Conservation (phyloP, 1,140 invertebrate species). For the Hyles euphorbiae region DNA sequence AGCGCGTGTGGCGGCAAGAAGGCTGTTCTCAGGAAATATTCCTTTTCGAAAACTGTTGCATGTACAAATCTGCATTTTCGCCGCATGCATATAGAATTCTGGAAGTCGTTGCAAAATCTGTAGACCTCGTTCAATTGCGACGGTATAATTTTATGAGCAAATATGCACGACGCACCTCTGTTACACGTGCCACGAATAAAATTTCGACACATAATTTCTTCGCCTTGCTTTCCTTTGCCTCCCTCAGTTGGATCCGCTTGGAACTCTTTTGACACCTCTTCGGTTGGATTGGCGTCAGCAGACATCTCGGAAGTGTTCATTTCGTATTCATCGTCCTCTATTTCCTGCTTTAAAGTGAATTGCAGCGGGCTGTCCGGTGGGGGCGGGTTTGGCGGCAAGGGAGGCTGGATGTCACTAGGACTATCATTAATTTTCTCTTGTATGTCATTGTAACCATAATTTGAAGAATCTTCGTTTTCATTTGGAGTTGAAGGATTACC, state of each 20-base stretch:
- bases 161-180: constrained; percentile 36
- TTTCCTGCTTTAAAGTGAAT: background rate
- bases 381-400: background rate
- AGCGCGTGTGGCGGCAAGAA: constrained; percentile 37
- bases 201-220: constrained; percentile 39
- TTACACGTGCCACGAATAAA: constrained; percentile 47
- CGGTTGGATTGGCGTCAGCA: background rate
- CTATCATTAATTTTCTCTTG: too few species aligned
- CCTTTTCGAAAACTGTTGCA: constrained; percentile 51
- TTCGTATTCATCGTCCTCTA: background rate
- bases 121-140: constrained; percentile 39
- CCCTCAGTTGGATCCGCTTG: background rate
- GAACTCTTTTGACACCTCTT: background rate
- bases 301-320: background rate
- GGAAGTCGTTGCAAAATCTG: constrained; percentile 49
- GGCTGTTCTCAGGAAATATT: constrained; percentile 42
- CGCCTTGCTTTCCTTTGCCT: constrained; percentile 13
- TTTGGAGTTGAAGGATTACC: too few species aligned
- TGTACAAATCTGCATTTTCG: constrained; percentile 50
- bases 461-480: too few species aligned
- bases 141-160: constrained; percentile 34
- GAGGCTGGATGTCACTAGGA: background rate
- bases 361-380: background rate
- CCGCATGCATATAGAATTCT: constrained; percentile 37
- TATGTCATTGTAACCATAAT: too few species aligned